These are phyloP conservation scores for Leucophenga maculata DNA, from an alignment of 2,888 invertebrate genomes.

Conservation along the genomic window DNA sequence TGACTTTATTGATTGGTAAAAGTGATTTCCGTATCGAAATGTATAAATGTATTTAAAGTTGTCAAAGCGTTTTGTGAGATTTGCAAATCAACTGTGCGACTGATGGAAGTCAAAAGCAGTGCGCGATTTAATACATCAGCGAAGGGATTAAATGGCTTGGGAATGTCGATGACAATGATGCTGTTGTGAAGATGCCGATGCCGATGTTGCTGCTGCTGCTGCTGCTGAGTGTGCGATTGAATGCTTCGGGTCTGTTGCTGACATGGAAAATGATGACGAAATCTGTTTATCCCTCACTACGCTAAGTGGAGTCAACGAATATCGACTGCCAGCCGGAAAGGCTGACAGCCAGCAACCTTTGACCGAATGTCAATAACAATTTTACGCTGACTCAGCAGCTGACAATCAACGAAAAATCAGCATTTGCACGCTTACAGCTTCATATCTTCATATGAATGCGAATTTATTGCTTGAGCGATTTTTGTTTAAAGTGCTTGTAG, in stretches of 20 bases:
- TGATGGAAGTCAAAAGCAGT: slow-evolving; percentile 13
- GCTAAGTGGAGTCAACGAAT: background rate
- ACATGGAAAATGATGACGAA: no score
- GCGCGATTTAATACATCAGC: slow-evolving; percentile 10
- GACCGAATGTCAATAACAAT: slow-evolving; percentile 14
- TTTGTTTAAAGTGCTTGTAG: no score
- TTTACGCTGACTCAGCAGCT: slow-evolving; percentile 57
- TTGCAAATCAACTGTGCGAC: background rate
- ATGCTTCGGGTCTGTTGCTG: background rate
- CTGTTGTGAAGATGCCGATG: slow-evolving; percentile 26
- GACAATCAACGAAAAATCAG: slow-evolving; percentile 51
- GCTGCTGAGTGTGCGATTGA: slow-evolving; percentile 16
- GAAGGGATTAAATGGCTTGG: slow-evolving; percentile 3
- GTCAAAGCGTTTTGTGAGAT: background rate
- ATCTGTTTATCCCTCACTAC: no score
- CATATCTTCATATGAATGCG: background rate
- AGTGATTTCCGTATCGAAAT: background rate
- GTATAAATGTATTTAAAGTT: background rate
- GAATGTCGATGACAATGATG: slow-evolving; percentile 21
- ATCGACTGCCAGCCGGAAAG: slow-evolving; percentile 11
- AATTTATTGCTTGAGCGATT: no score
- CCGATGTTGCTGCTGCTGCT: slow-evolving; percentile 21
- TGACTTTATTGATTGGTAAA: background rate
- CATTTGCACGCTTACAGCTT: slow-evolving; percentile 2
- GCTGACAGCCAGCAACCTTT: slow-evolving; percentile 6